A percentile compares a stretch with the other conserved stretches of the same genome.
phyloP scores from a whole-genome alignment of 23 tunicate species.

The Halocynthia aurantium region DNA sequence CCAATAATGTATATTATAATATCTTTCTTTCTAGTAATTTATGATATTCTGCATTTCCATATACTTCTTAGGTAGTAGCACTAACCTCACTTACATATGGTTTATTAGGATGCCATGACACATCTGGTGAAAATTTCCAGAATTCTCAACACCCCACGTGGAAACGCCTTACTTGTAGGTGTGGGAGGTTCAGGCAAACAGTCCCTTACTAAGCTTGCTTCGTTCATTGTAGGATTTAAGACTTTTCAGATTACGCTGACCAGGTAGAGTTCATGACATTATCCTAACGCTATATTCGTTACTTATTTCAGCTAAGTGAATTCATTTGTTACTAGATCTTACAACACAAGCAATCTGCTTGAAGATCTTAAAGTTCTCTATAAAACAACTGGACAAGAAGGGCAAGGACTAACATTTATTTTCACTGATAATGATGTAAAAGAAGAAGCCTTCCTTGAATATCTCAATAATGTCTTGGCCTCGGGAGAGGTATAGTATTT shows the following conservation, averaged over 20 bases:
- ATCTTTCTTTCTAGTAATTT: neutral
- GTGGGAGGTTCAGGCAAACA: constrained; percentile 96
- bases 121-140: constrained; percentile 88
- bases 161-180: constrained; percentile 89
- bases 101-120: constrained; percentile 84
- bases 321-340: constrained; percentile 20
- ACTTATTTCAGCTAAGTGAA: neutral
- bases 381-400: constrained; percentile 81
- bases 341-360: constrained; percentile 86
- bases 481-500: constrained; percentile 74
- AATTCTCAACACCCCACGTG: constrained; percentile 84
- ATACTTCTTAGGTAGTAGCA: neutral
- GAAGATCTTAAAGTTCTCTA: constrained; percentile 90
- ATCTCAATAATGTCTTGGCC: constrained; percentile 89
- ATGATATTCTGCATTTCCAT: neutral
- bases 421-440: constrained; percentile 95
- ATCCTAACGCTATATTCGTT: neutral
- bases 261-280: constrained; percentile 30
- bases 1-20: neutral
- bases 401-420: constrained; percentile 82
- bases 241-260: constrained; percentile 87
- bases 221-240: constrained; percentile 81
- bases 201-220: constrained; percentile 73
- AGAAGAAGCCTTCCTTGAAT: constrained; percentile 90
- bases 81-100: neutral